Percentiles rank a stretch among this genome's conserved stretches.
These are phyloP conservation scores for Andrena trimmerana DNA, from an alignment of 2,888 invertebrate genomes.

Conservation along the genomic window DNA sequence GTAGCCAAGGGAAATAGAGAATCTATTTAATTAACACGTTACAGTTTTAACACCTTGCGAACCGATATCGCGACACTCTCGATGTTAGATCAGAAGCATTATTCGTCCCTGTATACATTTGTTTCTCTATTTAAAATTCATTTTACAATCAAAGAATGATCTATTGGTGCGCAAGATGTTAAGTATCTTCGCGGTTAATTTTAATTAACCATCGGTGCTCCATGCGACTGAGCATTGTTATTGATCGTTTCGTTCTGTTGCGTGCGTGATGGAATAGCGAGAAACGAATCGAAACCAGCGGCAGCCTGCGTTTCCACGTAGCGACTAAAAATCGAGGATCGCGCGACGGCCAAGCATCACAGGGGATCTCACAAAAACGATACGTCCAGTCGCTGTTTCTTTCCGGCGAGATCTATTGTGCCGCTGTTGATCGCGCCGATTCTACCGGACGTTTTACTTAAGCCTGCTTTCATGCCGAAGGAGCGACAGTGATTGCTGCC, in stretches of 20 bases:
- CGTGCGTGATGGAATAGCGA: neutral
- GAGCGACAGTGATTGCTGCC: conserved; percentile 55
- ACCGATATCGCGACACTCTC: conserved; percentile 19
- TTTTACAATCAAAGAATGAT: neutral
- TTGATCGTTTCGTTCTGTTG: conserved; percentile 29
- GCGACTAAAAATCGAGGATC: neutral
- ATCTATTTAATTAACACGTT: conserved; percentile 35
- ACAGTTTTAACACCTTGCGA: conserved; percentile 27
- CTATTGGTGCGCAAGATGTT: conserved; percentile 24
- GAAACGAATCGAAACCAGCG: conserved; percentile 1
- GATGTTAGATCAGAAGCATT: neutral
- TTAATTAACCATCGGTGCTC: conserved; percentile 20
- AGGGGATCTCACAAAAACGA: neutral
- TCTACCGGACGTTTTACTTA: conserved; percentile 49
- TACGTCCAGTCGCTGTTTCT: conserved; percentile 41
- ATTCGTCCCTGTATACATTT: neutral
- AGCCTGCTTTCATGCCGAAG: conserved; percentile 56
- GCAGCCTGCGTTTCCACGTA: neutral
- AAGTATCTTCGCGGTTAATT: conserved; percentile 11
- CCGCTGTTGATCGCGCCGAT: conserved; percentile 61
- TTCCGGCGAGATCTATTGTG: conserved; percentile 46
- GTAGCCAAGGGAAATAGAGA: conserved; percentile 1
- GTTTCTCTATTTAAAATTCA: conserved; percentile 1
- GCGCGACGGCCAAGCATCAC: conserved; percentile 18
- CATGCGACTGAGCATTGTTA: neutral